Evolutionary conservation across 2,797 vertebrate genomes (phyloP).

Genomic region (Siniperca obscura): DNA sequence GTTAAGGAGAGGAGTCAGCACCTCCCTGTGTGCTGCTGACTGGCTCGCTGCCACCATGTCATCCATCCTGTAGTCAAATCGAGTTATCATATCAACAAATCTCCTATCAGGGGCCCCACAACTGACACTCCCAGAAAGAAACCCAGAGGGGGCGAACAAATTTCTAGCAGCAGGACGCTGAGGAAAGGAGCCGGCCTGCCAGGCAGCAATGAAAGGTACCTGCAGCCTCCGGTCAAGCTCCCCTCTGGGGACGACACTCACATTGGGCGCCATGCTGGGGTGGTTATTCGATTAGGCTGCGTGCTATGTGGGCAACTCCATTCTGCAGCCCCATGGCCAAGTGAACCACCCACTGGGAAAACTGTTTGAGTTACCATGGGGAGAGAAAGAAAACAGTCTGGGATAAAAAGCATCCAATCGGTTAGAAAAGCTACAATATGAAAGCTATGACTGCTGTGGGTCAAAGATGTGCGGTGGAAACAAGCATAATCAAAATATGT

Average conservation of each 20-base stretch:
- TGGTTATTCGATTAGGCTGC: conserved; percentile 90
- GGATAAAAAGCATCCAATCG: conserved; percentile 70
- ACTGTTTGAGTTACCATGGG: conserved; percentile 71
- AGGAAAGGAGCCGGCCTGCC: conserved; percentile 82
- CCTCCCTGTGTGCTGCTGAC: conserved; percentile 80
- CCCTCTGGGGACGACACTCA: conserved; percentile 84
- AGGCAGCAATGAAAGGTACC: conserved; percentile 91
- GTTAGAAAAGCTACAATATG: conserved; percentile 51
- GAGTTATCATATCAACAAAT: conserved; percentile 90
- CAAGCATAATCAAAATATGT: conserved; percentile 1
- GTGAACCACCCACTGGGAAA: conserved; percentile 81
- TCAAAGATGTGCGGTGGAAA: conserved; percentile 33
- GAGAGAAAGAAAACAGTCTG: conserved; percentile 62
- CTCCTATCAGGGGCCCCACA: conserved; percentile 84
- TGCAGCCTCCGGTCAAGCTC: conserved; percentile 87
- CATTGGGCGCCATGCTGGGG: conserved; percentile 89
- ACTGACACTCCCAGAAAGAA: conserved; percentile 85
- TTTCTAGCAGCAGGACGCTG: conserved; percentile 86
- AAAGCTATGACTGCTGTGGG: conserved; percentile 50
- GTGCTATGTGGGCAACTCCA: conserved; percentile 85
- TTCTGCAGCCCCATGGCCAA: conserved; percentile 76
- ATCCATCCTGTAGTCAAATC: conserved; percentile 86
- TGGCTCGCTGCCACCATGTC: conserved; percentile 82
- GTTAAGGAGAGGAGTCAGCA: conserved; percentile 88
- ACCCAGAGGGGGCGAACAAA: conserved; percentile 84